Base-by-base conservation (phyloP, 1,140 invertebrate genomes). In the Drosophila leontia region DNA sequence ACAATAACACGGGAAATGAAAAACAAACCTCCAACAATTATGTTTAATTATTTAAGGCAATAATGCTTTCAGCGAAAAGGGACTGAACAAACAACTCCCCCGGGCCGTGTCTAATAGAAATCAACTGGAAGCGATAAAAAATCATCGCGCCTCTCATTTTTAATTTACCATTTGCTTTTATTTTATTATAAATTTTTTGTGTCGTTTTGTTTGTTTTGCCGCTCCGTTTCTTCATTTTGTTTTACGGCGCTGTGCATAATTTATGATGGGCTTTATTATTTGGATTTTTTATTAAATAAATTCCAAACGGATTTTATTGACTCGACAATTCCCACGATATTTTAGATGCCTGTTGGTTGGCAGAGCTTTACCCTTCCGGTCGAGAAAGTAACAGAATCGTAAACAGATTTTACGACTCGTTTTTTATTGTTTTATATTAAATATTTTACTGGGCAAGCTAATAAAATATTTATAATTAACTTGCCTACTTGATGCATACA, bases 131-230 rank as follows among this genome's bases (percentile, higher is more conserved):
- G 59, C 47, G 74, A 61, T 65, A 65, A 61, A 56, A 69, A 75
- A 50, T 58, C 65, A 58, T 70, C 50, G 45, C 65, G 29, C 45
- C 70, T 74, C 67, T 50, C 74, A 80, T 80, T 67, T 83, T 87
- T 80, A 88, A 80, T 87, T 78, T 64, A 69, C 64, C 70, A 78
- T 84, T 84, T 78, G 51, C 48, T 69, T 83, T 71, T 78, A 78
- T 71, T 87, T 87, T 88, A 88, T 90, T 90, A 84, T 87, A 65
- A 84, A 83, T 87, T 86, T 88, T 78, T 67, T 29, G 1, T 51
- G 74, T 60, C 50, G 56, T 64, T 71, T 71, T 42, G 51, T 71
- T 29, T 67, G n/a, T 34, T 42, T 23, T n/a, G 39, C 29, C 15
- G 34, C 19, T 60, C 15, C 50, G 42, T 41, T 60, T 39, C 48